Evolutionary conservation across 92 coral and sea anemone species (phyloP), one percentile per base, ranked within the genome.

Genomic region (Porites rus): DNA sequence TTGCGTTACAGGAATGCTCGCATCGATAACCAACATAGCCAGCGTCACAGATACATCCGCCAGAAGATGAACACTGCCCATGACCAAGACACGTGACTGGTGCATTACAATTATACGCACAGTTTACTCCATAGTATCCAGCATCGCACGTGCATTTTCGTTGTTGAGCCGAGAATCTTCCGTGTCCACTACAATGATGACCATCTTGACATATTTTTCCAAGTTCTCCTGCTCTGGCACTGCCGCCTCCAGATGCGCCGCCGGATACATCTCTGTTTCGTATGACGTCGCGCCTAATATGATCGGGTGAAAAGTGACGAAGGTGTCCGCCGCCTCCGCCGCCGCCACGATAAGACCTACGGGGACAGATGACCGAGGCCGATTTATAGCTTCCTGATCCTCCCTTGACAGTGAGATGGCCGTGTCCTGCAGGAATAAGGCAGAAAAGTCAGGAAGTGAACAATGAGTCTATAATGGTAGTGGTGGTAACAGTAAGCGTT

Each of bases 11-110:
- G 13, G 20, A 78, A 72, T 97, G 96, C 63, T 95, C 98, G 83
- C 99, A 97, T 65, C 95, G 98, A 90, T 97, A 97, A 20, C 99
- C 99, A 61, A 92, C 96, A 54, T 83, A 95, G 13, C 98, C 99
- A 43, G 77, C 74, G 71, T 93, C 92, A 64, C 99, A 97, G 78
- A 71, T 62, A 72, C 99, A 97, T 19, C 95, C 97, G 25, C 99
- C 99, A 51, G 92, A 83, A 20, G 81, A 90, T 14, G 93, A 84
- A 63, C 99, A 97, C 74, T 74, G 86, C 51, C 99, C 99, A 72
- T 84, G 90, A 9, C 98, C 97, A 50, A 88, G 87, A 74, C 99
- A 97, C 25, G 96, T 97, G 82, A 70, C 63, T 7, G 79, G 67
- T 5, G 94, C 68, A 43, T 71, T 69, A 76, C 99, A 97, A n/a